Conservation (phyloP, 2,113 vertebrate species). For the Nerophis ophidion region DNA sequence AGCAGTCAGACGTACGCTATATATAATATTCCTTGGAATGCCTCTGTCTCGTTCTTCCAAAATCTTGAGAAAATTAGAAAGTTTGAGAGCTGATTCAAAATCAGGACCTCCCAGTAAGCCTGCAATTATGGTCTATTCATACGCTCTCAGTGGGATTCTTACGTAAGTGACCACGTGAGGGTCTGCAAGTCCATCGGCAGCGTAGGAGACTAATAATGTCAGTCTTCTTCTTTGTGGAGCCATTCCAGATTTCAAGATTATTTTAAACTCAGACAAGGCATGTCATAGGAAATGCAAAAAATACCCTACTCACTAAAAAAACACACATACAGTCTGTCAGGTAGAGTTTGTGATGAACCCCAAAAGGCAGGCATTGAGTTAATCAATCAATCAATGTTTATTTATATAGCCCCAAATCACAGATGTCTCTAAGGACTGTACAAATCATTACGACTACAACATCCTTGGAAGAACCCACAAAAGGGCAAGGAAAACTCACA, state of each 20-base stretch:
- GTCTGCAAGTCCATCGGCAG: conserved; percentile 38
- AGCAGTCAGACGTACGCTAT: neutral
- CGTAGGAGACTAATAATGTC: conserved; percentile 38
- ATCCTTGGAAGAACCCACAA: too few species aligned
- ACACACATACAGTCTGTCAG: too few species aligned
- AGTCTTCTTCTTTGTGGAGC: conserved; percentile 10
- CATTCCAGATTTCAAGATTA: neutral
- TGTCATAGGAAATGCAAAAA: too few species aligned
- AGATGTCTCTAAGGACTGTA: too few species aligned
- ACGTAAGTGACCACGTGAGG: conserved; percentile 32
- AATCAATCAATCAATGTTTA: too few species aligned
- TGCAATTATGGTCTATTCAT: conserved; percentile 39
- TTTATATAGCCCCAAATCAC: too few species aligned
- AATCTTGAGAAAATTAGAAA: conserved; percentile 24
- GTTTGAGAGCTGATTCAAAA: conserved; percentile 33
- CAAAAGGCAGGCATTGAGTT: too few species aligned
- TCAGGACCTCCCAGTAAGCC: conserved; percentile 28
- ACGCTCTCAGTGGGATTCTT: conserved; percentile 32
- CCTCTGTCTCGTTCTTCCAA: conserved; percentile 10
- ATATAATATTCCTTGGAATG: conserved; percentile 23
- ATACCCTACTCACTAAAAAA: too few species aligned
- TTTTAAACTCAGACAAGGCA: neutral
- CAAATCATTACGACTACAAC: too few species aligned
- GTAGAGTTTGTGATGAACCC: too few species aligned
- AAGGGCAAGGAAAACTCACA: too few species aligned